These are phyloP conservation scores for Thyatira batis DNA, from an alignment of 2,888 invertebrate genomes.

Conservation along the genomic window DNA sequence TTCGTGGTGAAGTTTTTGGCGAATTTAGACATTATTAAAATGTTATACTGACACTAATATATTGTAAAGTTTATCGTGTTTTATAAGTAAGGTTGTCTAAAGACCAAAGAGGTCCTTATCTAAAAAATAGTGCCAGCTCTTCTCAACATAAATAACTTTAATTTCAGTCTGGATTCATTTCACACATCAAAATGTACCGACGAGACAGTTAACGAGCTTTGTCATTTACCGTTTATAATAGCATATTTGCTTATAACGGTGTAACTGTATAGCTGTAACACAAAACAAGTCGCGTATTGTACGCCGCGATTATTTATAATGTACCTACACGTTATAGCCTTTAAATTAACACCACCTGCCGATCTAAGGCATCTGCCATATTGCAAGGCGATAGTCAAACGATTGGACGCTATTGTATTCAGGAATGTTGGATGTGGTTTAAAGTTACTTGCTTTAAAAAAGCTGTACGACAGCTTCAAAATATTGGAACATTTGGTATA, in stretches of 20 bases:
- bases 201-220: not conserved
- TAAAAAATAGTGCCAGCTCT: too few species aligned
- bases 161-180: not conserved
- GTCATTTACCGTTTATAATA: slow-evolving; percentile 13
- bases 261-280: slow-evolving; percentile 8
- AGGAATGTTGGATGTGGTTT: too few species aligned
- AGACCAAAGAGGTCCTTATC: too few species aligned
- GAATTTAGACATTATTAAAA: too few species aligned
- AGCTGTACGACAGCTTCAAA: too few species aligned
- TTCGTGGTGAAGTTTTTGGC: too few species aligned
- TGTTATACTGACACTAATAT: too few species aligned
- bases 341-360: slow-evolving; percentile 64
- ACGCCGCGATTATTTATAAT: slow-evolving; percentile 53
- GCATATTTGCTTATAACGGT: slow-evolving; percentile 17
- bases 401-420: not conserved
- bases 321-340: slow-evolving; percentile 42
- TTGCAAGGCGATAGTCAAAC: not conserved
- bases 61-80: too few species aligned
- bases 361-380: slow-evolving; percentile 9
- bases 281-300: slow-evolving; percentile 27
- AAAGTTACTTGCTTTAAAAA: too few species aligned
- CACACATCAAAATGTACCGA: not conserved
- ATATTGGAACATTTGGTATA: too few species aligned
- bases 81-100: too few species aligned
- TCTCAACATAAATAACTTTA: too few species aligned